phyloP scores from a whole-genome alignment of 2,797 vertebrate species.

The Coreius guichenoti region DNA sequence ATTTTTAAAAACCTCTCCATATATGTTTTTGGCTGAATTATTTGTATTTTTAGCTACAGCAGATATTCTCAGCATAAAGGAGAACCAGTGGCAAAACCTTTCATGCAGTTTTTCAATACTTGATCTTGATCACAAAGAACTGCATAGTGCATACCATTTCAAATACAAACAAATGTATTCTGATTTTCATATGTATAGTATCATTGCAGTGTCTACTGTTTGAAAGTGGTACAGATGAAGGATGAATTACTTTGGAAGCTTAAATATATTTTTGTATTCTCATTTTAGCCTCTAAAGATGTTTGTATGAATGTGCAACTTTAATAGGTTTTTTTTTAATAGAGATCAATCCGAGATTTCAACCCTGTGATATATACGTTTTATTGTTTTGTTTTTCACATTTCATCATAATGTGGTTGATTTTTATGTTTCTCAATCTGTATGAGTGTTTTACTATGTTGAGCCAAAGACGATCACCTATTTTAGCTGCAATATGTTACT shows the following conservation, averaged over 20 bases:
- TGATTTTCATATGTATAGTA: not conserved
- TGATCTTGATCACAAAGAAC: conserved; percentile 14
- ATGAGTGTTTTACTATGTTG: conserved; percentile 39
- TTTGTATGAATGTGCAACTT: conserved; percentile 34
- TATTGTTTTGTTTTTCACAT: not conserved
- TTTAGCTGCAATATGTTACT: conserved; percentile 52
- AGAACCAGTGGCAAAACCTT: not conserved
- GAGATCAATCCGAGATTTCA: not conserved
- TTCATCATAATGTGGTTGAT: conserved; percentile 35
- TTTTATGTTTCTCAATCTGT: conserved; percentile 14
- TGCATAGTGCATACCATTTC: not conserved
- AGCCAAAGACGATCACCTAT: conserved; percentile 61
- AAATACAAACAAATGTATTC: not conserved
- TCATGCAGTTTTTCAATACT: conserved; percentile 3
- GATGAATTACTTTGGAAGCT: conserved; percentile 40
- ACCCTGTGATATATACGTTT: not conserved
- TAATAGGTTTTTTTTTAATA: conserved; percentile 31
- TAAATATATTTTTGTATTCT: conserved; percentile 53
- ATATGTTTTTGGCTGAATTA: not conserved
- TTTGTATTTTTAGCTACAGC: not conserved
- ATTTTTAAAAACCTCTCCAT: not conserved
- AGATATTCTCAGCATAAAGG: not conserved
- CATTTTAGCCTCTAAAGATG: conserved; percentile 25
- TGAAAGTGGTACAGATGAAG: conserved; percentile 21
- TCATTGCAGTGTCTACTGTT: not conserved